Conservation (phyloP, 2,797 vertebrate species). For the Rhinella marina region DNA sequence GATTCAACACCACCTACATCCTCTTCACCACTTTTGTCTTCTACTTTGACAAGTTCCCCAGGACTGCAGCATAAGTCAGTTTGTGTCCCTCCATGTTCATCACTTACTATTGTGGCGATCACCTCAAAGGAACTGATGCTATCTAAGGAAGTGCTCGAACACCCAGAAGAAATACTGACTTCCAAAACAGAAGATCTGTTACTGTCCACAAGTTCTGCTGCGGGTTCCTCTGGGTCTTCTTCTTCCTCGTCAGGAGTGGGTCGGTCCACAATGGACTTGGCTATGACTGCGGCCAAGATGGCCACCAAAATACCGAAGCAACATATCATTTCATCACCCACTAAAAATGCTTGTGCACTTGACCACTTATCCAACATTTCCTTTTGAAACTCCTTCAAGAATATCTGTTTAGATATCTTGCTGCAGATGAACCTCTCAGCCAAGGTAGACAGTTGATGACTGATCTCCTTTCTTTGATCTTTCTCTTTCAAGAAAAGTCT, state of each 20-base stretch:
- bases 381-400: slow-evolving; percentile 1
- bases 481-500: neutral
- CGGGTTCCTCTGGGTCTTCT: neutral
- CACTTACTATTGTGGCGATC: neutral
- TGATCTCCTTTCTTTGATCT: slow-evolving; percentile 1
- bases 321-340: neutral
- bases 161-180: neutral
- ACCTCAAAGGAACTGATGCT: neutral
- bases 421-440: slow-evolving; percentile 14
- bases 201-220: neutral
- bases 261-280: slow-evolving; percentile 17
- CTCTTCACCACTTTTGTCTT: neutral
- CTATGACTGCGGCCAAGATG: slow-evolving; percentile 17
- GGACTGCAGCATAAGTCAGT: neutral
- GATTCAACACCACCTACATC: too few species aligned
- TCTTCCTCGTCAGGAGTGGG: neutral
- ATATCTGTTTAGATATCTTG: neutral
- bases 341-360: neutral
- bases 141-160: neutral
- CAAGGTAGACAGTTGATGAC: neutral
- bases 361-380: neutral
- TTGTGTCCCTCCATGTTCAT: neutral
- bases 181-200: neutral
- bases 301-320: slow-evolving; percentile 27
- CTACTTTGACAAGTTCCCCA: neutral